phyloP scores from a whole-genome alignment of 2,888 invertebrate species.

The Ichneumoninae sp. region DNA sequence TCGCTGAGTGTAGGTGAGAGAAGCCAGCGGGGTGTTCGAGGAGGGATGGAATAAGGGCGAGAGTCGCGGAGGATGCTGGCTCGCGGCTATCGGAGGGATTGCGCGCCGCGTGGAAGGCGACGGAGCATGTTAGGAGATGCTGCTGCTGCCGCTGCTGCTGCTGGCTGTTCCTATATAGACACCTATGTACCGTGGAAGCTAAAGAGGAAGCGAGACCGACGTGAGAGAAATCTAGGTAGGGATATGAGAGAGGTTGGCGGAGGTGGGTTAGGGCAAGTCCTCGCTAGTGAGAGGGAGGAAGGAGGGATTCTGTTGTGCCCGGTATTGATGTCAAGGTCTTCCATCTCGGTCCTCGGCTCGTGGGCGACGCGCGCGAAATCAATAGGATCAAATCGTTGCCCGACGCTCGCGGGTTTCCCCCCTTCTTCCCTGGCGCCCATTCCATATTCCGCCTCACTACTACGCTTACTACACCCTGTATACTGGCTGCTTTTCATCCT shows the following conservation, averaged over 20 bases:
- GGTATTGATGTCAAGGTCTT: constrained; percentile 82
- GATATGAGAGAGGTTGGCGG: constrained; percentile 9
- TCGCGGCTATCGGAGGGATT: constrained; percentile 62
- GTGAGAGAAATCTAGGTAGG: constrained; percentile 57
- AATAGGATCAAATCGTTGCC: constrained; percentile 80
- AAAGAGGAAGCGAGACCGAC: constrained; percentile 58
- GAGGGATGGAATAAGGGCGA: constrained; percentile 54
- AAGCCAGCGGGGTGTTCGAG: constrained; percentile 19
- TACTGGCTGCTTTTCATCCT: constrained; percentile 4
- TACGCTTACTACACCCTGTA: constrained; percentile 1
- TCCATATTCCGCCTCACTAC: neutral
- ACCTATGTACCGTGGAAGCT: constrained; percentile 26
- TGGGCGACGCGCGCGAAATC: constrained; percentile 81
- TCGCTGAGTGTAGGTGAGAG: constrained; percentile 27
- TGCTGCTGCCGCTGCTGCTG: constrained; percentile 20
- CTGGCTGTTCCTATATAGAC: neutral
- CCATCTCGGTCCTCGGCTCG: constrained; percentile 79
- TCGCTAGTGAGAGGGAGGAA: constrained; percentile 60
- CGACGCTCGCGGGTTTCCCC: constrained; percentile 50
- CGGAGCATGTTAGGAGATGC: constrained; percentile 63
- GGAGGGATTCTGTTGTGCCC: constrained; percentile 78
- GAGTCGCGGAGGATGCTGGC: constrained; percentile 43
- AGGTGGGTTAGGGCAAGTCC: constrained; percentile 73
- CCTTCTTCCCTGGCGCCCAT: constrained; percentile 12
- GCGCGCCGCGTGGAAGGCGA: constrained; percentile 63